Evolutionary conservation across 2,797 vertebrate genomes (phyloP).

Genomic region (Eulemur rubriventer): DNA sequence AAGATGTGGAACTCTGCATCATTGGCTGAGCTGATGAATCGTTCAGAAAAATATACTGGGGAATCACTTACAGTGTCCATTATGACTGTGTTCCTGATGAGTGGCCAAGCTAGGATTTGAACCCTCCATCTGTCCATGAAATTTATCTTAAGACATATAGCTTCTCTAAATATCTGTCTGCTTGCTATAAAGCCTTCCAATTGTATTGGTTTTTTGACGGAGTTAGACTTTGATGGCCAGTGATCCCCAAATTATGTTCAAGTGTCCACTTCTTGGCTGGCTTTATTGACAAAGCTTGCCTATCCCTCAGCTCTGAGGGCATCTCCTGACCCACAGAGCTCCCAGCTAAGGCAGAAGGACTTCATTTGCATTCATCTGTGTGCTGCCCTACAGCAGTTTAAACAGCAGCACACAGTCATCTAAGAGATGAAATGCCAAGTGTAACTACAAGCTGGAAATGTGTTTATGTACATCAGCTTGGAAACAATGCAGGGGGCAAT

Average conservation of each 20-base stretch:
- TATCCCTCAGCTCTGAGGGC: background rate
- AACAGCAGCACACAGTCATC: background rate
- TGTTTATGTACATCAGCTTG: background rate
- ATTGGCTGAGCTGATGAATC: background rate
- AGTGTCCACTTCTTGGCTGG: background rate
- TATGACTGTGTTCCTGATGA: background rate
- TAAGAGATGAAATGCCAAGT: background rate
- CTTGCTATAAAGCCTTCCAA: background rate
- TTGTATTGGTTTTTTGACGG: background rate
- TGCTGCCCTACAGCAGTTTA: background rate
- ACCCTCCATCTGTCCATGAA: background rate
- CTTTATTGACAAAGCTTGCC: background rate
- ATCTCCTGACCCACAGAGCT: background rate
- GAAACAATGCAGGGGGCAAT: background rate
- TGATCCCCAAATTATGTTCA: background rate
- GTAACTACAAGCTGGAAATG: background rate
- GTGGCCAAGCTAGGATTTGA: background rate
- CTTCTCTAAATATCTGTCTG: background rate
- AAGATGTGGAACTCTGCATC: background rate
- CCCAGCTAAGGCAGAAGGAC: background rate
- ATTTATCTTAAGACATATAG: background rate
- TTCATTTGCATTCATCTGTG: background rate
- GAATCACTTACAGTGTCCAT: background rate
- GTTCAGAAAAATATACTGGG: background rate
- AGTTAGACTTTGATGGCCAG: background rate